Base-by-base conservation (phyloP, 2,797 vertebrate genomes). In the Atherinosoma microstoma region DNA sequence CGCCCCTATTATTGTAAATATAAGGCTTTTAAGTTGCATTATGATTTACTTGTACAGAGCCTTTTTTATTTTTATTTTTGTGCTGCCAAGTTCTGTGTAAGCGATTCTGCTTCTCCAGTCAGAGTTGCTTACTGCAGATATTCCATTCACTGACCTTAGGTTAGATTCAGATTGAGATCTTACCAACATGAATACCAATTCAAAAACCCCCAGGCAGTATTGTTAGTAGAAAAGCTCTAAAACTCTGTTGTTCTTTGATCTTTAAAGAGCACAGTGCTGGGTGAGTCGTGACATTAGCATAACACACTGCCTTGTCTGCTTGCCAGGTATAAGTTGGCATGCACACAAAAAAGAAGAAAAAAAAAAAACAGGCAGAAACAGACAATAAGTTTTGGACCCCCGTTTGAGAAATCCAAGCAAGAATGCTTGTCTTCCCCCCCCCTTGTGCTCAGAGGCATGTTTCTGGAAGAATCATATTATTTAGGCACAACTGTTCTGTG, bases 171-270 rank as follows among this genome's bases (percentile, higher is more conserved):
- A 72, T 84, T 82, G 79, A 81, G 58, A 27, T 11, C 47, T 74
- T 60, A 1, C 42, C 61, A 47, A 75, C 74, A 67, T 73, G 79
- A 85, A 82, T 83, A 71, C 76, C 56, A 84, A 69, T 74, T 64
- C 11, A 60, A 59, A 84, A 69, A 30, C 47, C 65, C 12, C 34
- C 70, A 69, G 80, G 67, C 73, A 59, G 30, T 71, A 72, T 83
- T 80, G 72, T 80, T 79, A 76, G 75, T 73, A 71, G 63, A 70
- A 56, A 74, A 58, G 75, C 75, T 87, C 60, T 61, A 75, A 74
- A 84, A 73, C 58, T 49, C 53, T 62, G 70, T 75, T 59, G 60
- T 54, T 81, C 83, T 90, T 91, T 89, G 84, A 87, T 91, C 83
- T 57, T 62, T 24, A 36, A 22, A 2, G 13, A 78, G 72, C 70